Conservation (phyloP, 2,888 invertebrate species). For the Microplitis deprimator region DNA sequence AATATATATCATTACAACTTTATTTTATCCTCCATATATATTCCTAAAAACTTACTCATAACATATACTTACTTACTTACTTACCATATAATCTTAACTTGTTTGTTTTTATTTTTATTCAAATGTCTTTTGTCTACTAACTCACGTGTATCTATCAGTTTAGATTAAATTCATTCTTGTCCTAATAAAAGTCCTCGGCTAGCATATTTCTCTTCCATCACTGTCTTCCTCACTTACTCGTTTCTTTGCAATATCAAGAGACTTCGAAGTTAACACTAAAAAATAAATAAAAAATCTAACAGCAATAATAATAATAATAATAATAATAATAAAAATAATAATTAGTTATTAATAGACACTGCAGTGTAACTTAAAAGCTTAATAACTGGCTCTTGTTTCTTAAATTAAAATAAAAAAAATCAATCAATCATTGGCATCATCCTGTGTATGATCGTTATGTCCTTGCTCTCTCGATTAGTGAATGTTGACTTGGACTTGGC, state of each 20-base stretch:
- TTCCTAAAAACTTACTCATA: slow-evolving; percentile 7
- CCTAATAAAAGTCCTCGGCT: not conserved
- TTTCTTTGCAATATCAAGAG: not conserved
- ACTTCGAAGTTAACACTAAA: too few relatives aligned
- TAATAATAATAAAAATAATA: too few relatives aligned
- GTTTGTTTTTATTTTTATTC: not conserved
- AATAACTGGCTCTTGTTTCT: not conserved
- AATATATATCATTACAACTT: slow-evolving; percentile 30
- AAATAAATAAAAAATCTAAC: too few relatives aligned
- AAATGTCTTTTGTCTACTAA: not conserved
- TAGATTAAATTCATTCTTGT: not conserved
- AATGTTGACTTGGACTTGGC: slow-evolving; percentile 70
- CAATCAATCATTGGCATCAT: slow-evolving; percentile 30
- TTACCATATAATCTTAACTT: not conserved
- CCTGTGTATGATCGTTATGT: slow-evolving; percentile 51
- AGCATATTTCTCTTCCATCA: slow-evolving; percentile 1
- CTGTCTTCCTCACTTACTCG: slow-evolving; percentile 5
- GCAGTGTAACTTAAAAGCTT: not conserved
- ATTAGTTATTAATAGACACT: too few relatives aligned
- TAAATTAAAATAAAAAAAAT: not conserved
- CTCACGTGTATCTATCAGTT: not conserved
- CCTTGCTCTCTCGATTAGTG: slow-evolving; percentile 59
- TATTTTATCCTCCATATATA: slow-evolving; percentile 27
- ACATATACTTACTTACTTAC: slow-evolving; percentile 9
- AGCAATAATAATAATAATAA: too few relatives aligned